Conservation (phyloP, 2,797 vertebrate species). For the Onychomys leucogaster region DNA sequence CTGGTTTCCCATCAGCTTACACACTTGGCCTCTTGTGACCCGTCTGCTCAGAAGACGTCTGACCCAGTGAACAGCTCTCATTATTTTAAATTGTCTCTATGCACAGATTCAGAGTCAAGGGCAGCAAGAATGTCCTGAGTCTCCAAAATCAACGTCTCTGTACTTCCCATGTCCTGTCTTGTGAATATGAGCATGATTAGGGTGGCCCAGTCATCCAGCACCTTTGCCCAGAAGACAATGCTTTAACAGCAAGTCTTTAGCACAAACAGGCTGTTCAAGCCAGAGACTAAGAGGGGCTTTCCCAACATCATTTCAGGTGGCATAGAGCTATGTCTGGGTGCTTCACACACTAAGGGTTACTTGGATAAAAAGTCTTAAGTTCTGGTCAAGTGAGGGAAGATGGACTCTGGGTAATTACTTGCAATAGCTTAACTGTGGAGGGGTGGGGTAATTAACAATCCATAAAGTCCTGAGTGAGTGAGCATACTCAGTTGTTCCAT, state of each 20-base stretch:
- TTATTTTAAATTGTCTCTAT: conserved; percentile 60
- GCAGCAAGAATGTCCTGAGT: conserved; percentile 36
- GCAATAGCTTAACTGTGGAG: conserved; percentile 70
- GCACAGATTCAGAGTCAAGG: conserved; percentile 56
- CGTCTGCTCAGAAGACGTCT: conserved; percentile 63
- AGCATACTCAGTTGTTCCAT: conserved; percentile 83
- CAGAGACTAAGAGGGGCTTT: neutral
- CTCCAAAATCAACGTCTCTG: conserved; percentile 49
- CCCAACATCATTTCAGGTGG: neutral
- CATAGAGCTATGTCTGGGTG: neutral
- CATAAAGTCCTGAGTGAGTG: conserved; percentile 76
- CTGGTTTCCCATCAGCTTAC: conserved; percentile 17
- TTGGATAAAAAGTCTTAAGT: conserved; percentile 44
- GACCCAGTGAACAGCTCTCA: conserved; percentile 15
- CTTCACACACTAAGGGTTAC: neutral
- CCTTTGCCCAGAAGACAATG: conserved; percentile 21
- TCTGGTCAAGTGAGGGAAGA: neutral
- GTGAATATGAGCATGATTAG: neutral
- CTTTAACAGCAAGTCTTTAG: conserved; percentile 47
- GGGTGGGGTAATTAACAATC: conserved; percentile 82
- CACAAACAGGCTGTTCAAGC: neutral
- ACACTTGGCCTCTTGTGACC: conserved; percentile 19
- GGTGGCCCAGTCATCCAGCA: neutral
- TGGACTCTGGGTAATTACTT: conserved; percentile 64
- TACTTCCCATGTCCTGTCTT: neutral